phyloP scores from a whole-genome alignment of 2,113 vertebrate species.

The Martes martes region DNA sequence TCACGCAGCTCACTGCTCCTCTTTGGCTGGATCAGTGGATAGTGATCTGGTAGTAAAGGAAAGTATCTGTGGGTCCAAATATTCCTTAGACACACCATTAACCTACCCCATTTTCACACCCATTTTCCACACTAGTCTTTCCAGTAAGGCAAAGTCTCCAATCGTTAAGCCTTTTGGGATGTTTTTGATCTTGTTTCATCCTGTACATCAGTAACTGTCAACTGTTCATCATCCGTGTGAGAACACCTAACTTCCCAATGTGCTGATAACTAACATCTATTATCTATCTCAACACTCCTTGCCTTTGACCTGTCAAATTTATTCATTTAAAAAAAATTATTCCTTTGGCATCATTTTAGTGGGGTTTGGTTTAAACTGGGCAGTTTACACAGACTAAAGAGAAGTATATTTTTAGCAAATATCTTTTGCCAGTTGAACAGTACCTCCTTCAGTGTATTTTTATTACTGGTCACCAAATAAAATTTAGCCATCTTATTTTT shows the following conservation, averaged over 20 bases:
- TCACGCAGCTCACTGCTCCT: neutral
- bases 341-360: neutral
- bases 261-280: neutral
- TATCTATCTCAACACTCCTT: neutral
- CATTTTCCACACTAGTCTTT: neutral
- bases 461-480: neutral
- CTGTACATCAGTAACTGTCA: neutral
- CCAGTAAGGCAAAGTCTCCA: neutral
- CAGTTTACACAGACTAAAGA: neutral
- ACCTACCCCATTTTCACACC: neutral
- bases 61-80: neutral
- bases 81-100: neutral
- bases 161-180: neutral
- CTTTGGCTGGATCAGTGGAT: neutral
- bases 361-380: neutral
- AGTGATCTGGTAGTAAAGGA: neutral
- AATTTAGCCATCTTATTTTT: neutral
- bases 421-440: neutral
- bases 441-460: neutral
- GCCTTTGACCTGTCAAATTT: neutral
- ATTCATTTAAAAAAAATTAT: neutral
- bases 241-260: neutral
- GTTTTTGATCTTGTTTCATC: neutral
- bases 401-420: neutral
- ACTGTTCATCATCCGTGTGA: neutral